A percentile compares a stretch with the other conserved stretches of the same genome.
These are phyloP conservation scores for Naja naja DNA, from an alignment of 2,113 vertebrate genomes.

Conservation along the genomic window DNA sequence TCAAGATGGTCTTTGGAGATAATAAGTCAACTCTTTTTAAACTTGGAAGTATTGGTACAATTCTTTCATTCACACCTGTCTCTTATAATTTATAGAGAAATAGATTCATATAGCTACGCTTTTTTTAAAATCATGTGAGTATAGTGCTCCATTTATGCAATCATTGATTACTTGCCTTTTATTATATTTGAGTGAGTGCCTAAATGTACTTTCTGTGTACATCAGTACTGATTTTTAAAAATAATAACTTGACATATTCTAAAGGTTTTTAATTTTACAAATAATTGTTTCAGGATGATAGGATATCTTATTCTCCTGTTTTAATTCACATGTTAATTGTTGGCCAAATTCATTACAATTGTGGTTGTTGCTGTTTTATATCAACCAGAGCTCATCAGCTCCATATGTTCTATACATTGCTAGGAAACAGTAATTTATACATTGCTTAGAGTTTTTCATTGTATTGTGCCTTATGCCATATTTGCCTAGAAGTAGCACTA, in stretches of 20 bases:
- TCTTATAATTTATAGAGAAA: conserved; percentile 43
- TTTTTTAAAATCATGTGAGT: background rate
- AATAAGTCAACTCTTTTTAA: background rate
- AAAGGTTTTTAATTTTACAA: background rate
- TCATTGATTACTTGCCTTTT: background rate
- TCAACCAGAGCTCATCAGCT: background rate
- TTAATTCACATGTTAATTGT: background rate
- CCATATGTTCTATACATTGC: background rate
- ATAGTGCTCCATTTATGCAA: background rate
- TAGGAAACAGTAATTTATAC: background rate
- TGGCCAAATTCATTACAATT: background rate
- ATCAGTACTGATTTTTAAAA: background rate
- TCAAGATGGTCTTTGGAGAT: background rate
- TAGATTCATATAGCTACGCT: conserved; percentile 29
- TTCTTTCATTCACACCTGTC: conserved; percentile 28
- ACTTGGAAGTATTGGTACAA: background rate
- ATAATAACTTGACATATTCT: background rate
- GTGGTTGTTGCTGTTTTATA: background rate
- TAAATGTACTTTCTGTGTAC: background rate
- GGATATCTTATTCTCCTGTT: background rate
- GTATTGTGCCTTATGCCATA: background rate
- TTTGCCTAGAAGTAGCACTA: background rate
- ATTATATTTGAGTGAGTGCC: background rate
- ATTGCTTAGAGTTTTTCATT: background rate
- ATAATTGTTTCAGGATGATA: background rate